phyloP scores from a whole-genome alignment of 2,888 invertebrate species.

The Ichneumoninae sp. region DNA sequence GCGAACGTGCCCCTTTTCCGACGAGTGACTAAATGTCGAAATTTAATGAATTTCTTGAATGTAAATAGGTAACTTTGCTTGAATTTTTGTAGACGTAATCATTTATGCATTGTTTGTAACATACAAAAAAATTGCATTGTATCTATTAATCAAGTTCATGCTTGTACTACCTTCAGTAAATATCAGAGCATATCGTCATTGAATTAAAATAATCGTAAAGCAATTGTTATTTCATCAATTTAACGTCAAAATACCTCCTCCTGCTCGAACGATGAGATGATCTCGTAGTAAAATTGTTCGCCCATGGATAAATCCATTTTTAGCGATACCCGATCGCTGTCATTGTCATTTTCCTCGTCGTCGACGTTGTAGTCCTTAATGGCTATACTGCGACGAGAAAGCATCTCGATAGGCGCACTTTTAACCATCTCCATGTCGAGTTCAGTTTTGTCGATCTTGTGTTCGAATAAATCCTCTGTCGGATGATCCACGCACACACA shows the following conservation, averaged over 20 bases:
- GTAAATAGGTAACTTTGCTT: too few species aligned
- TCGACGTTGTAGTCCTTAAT: constrained; percentile 79
- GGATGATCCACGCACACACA: constrained; percentile 10
- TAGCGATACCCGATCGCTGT: constrained; percentile 77
- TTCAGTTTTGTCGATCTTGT: constrained; percentile 5
- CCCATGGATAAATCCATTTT: constrained; percentile 82
- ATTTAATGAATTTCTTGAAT: too few species aligned
- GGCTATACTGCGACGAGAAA: constrained; percentile 80
- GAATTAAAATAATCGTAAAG: not conserved
- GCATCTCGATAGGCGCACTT: constrained; percentile 81
- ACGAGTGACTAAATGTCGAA: too few species aligned
- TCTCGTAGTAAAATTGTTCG: constrained; percentile 83
- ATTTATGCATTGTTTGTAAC: too few species aligned
- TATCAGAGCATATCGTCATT: not conserved
- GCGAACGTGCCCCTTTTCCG: too few species aligned
- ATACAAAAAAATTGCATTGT: too few species aligned
- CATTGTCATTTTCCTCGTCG: constrained; percentile 72
- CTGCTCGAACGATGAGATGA: constrained; percentile 82
- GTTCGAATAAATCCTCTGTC: constrained; percentile 3
- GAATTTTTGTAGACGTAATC: too few species aligned
- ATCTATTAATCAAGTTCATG: too few species aligned
- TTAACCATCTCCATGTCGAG: constrained; percentile 80
- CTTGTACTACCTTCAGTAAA: too few species aligned
- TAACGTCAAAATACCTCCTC: constrained; percentile 79
- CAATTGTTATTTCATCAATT: not conserved